Conservation (phyloP, 2,888 invertebrate species). For the Eubasilissa splendida region DNA sequence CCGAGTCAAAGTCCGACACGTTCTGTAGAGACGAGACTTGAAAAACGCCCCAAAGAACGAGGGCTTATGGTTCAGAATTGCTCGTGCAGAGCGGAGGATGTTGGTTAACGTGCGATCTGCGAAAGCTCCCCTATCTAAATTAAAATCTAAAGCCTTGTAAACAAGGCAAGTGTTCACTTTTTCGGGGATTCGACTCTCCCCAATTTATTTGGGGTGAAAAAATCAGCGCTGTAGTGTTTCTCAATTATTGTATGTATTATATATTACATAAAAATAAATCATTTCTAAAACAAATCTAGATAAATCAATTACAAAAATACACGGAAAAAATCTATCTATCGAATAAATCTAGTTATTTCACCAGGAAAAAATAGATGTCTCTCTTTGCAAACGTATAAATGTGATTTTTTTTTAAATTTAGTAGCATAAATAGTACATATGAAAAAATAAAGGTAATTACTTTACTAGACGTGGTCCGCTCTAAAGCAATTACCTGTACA, state of each 20-base stretch:
- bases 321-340: no score
- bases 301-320: no score
- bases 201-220: conserved; percentile 46
- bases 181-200: conserved; percentile 63
- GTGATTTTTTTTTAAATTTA: not conserved
- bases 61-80: conserved; percentile 1
- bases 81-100: not conserved
- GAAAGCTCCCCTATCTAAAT: conserved; percentile 73
- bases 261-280: not conserved
- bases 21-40: not conserved
- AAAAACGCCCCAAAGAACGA: not conserved
- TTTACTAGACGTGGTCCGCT: no score
- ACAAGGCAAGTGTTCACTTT: conserved; percentile 76
- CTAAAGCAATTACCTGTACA: no score
- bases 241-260: conserved; percentile 15
- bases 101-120: conserved; percentile 60
- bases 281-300: not conserved
- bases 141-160: conserved; percentile 77
- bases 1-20: conserved; percentile 43
- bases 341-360: no score
- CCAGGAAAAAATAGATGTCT: no score
- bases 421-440: no score
- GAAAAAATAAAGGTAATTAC: no score
- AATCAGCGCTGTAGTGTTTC: conserved; percentile 14
- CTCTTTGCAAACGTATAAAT: no score